Base-by-base conservation (phyloP, 30 jellyfish, hydroid and myxozoan species). In the Phacellophora camtschatica region DNA sequence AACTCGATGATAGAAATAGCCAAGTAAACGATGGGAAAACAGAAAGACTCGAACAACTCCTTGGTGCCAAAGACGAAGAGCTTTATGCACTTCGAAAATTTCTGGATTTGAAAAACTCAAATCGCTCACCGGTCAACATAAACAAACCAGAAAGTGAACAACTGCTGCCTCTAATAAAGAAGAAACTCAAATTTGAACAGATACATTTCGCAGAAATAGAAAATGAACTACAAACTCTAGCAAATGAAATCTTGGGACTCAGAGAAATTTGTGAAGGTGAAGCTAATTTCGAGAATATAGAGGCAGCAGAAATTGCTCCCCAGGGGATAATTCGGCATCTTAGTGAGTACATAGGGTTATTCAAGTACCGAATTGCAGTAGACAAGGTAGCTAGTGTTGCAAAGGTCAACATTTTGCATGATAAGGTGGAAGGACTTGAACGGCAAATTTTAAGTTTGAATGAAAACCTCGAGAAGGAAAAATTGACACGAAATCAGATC, bases 361-460 rank as follows among this genome's bases (percentile, higher is more conserved):
- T 80, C 7, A 54, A 84, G 30, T 80, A 66, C 72, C 25, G 34
- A n/a, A 45, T 80, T 16, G 51, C 65, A 2, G 50, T 84, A 45
- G 91, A 80, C 10, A 80, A 80, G 37, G 84, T 77, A 33, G 76
- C 74, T 10, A 63, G 19, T 42, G 53, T 71, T 80, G 82, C 91
- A 41, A 80, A 80, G 84, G 34, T 66, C 50, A 80, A 80, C 43
- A 71, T 71, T 4, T 19, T 80, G 71, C 66, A 80, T 32, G 91
- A 48, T 69, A 66, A 66, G 20, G 68, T 42, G 83, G 91, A 80
- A 45, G 67, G 51, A 36, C 62, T 56, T 25, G 66, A 51, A 12
- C 53, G 55, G 15, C 81, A 80, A 19, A 35, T 64, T 13, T 74
- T 23, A 55, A 33, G 5, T 23, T 50, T 66, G 59, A 39, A 65